Evolutionary conservation across 2,113 vertebrate genomes (phyloP), one percentile per base, ranked within the genome.

Genomic region (Microcebus murinus): DNA sequence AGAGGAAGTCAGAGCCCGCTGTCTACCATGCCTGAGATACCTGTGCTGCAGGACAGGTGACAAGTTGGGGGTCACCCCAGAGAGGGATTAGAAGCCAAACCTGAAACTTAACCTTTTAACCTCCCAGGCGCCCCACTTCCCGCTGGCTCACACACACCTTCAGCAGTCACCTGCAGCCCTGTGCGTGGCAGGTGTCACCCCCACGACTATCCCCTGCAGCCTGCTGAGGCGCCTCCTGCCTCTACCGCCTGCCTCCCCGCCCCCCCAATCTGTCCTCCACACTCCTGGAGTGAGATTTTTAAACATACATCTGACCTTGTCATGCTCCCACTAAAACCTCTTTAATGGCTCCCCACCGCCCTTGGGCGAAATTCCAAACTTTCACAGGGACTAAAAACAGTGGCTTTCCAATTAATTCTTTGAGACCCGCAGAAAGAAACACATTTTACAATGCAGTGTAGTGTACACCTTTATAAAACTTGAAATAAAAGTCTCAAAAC

Each of bases 271-370:
- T 5, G 1, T 20, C 55, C 83, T 76, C 52, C 65, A 77, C 3
- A 17, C 14, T 67, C 50, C 65, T 27, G 10, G n/a, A 95, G 67
- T 14, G 48, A 90, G 97, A 70, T 65, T 91, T 97, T 94, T 71
- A 87, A 87, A 89, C 95, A 95, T 27, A 52, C 85, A 42, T 87
- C 85, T 97, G 95, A 96, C 96, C 97, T 95, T 77, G 94, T 81
- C 61, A 8, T 73, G 95, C 94, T 85, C 92, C 92, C 81, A 67
- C 52, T 97, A 97, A 96, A 97, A 94, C 77, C 74, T 88, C 85
- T 94, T 97, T 97, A 97, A 96, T 91, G 94, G 83, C 91, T 98
- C 94, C 79, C 95, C 91, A n/a, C 8, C 12, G 93, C 91, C 86
- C 61, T 88, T 18, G 68, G 94, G 97, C 94, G 79, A 84, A 86